Conservation (phyloP, 2,888 invertebrate genomes). For the Darwinula stevensoni region DNA sequence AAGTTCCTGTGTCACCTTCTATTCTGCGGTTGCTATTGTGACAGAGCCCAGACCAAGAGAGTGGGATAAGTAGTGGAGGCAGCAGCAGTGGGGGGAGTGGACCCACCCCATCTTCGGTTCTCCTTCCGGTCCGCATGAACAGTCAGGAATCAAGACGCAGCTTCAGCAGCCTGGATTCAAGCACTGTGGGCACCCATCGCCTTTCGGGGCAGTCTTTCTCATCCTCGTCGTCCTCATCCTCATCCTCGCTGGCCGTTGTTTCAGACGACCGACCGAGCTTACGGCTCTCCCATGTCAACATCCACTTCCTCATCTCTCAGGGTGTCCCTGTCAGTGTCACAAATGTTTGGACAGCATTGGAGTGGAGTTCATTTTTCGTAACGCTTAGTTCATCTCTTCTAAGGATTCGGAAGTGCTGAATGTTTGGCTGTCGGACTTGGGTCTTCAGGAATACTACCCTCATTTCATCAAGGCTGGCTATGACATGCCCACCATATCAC, state of each 20-base stretch:
- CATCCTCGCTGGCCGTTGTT: not conserved
- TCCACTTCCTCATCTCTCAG: not conserved
- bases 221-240: not conserved
- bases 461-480: conserved; percentile 84
- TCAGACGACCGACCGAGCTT: not conserved
- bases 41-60: conserved; percentile 1
- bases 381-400: not conserved
- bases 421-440: conserved; percentile 75
- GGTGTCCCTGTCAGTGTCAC: too few relatives aligned
- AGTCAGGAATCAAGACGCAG: not conserved
- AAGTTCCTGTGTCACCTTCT: not conserved
- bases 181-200: not conserved
- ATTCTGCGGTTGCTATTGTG: not conserved
- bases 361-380: not conserved
- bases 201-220: not conserved
- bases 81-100: not conserved
- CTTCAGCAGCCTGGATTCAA: not conserved
- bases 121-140: not conserved
- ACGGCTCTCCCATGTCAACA: not conserved
- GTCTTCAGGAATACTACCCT: conserved; percentile 78
- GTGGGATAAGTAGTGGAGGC: not conserved
- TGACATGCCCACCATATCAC: conserved; percentile 87
- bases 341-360: too few relatives aligned
- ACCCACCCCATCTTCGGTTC: not conserved
- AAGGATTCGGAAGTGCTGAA: conserved; percentile 78